Percentiles rank a stretch among this genome's conserved stretches.
phyloP scores from a whole-genome alignment of 1,140 invertebrate genomes.

The Camponotus vicinus region DNA sequence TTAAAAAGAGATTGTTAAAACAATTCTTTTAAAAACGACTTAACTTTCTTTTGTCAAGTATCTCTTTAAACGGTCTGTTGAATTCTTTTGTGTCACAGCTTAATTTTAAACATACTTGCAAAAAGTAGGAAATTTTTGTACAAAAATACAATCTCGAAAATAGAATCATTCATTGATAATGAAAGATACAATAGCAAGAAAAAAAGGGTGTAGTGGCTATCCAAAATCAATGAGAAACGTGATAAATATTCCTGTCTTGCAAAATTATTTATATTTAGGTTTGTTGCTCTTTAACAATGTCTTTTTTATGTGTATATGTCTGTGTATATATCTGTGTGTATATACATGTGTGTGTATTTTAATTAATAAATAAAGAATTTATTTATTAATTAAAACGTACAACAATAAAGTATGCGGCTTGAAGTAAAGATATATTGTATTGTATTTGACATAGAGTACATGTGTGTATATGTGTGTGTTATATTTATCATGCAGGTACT shows the following conservation, averaged over 20 bases:
- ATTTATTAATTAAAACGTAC: constrained; percentile 43
- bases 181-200: neutral
- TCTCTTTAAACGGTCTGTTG: constrained; percentile 2
- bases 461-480: neutral
- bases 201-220: neutral
- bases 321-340: neutral
- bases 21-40: constrained; percentile 11
- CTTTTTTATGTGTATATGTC: too few species aligned
- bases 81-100: constrained; percentile 20
- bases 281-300: neutral
- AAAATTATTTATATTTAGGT: neutral
- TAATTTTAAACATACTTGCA: neutral
- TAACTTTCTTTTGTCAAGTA: constrained; percentile 28
- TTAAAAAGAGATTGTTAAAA: constrained; percentile 43
- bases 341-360: neutral
- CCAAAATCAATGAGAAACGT: neutral
- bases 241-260: neutral
- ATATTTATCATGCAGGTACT: too few species aligned
- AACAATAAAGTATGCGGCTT: constrained; percentile 55
- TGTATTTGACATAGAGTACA: neutral
- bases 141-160: constrained; percentile 8
- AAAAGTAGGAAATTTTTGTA: neutral
- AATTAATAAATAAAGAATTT: constrained; percentile 39
- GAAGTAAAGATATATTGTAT: neutral
- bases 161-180: neutral